phyloP scores from a whole-genome alignment of 23 tunicate genomes.

The Clavelina lepadiformis region DNA sequence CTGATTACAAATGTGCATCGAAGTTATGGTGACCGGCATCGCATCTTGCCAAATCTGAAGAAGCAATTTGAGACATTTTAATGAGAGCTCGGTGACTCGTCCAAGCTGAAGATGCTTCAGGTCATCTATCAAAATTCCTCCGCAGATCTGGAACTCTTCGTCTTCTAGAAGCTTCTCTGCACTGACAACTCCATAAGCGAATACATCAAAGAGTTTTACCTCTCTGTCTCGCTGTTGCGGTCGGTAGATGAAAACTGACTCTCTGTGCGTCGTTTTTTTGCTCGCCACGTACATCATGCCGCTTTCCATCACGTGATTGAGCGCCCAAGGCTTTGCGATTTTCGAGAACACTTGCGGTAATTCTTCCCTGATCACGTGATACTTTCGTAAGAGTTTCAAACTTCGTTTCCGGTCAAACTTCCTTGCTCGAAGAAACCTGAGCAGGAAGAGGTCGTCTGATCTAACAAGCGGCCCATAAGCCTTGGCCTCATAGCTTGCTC shows the following conservation, averaged over 20 bases:
- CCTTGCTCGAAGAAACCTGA: constrained; percentile 47
- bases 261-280: constrained; percentile 34
- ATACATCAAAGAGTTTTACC: constrained; percentile 16
- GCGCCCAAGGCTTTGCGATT: constrained; percentile 27
- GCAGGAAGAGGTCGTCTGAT: constrained; percentile 29
- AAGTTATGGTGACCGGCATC: constrained; percentile 47
- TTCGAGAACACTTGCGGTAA: constrained; percentile 29
- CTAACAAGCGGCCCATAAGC: constrained; percentile 22
- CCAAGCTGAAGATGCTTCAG: neutral
- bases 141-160: constrained; percentile 51
- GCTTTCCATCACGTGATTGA: constrained; percentile 33
- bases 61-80: constrained; percentile 6
- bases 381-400: constrained; percentile 40
- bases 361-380: constrained; percentile 38
- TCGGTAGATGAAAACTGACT: constrained; percentile 25
- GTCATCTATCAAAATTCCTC: constrained; percentile 10
- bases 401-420: constrained; percentile 55
- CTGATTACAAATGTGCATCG: constrained; percentile 42
- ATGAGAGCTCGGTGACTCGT: constrained; percentile 1
- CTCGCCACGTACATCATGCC: constrained; percentile 32
- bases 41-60: constrained; percentile 37
- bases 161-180: constrained; percentile 38
- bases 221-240: constrained; percentile 8
- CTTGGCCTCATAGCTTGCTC: constrained; percentile 15
- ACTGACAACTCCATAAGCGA: constrained; percentile 31